Evolutionary conservation across 2,113 vertebrate genomes (phyloP).

Genomic region (Microcebus lehilahytsara): DNA sequence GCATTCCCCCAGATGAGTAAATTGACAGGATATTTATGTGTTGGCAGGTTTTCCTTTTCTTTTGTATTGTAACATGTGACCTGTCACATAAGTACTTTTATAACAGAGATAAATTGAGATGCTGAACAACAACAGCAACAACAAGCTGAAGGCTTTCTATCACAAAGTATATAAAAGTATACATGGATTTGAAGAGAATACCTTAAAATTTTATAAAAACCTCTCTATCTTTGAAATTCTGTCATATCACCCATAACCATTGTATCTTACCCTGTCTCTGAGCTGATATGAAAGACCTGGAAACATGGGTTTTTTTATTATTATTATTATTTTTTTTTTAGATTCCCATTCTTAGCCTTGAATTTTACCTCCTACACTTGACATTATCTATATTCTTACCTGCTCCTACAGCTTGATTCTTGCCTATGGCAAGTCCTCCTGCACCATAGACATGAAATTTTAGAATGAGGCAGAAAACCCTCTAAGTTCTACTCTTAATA

Average conservation of each 20-base stretch:
- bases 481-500: not conserved
- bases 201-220: not conserved
- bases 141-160: not conserved
- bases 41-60: not conserved
- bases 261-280: not conserved
- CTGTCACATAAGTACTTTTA: not conserved
- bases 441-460: not conserved
- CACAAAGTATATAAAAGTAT: not conserved
- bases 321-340: not conserved
- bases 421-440: not conserved
- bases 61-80: not conserved
- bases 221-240: not conserved
- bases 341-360: not conserved
- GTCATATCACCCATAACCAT: not conserved
- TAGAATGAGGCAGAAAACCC: not conserved
- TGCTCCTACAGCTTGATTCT: not conserved
- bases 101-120: not conserved
- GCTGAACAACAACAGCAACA: not conserved
- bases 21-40: not conserved
- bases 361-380: not conserved
- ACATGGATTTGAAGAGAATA: not conserved
- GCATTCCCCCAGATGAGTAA: not conserved
- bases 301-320: not conserved
- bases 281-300: not conserved
- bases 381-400: not conserved